Percentiles rank a stretch among this genome's conserved stretches.
phyloP scores from a whole-genome alignment of 2,888 invertebrate species.

The Conistra vaccinii region DNA sequence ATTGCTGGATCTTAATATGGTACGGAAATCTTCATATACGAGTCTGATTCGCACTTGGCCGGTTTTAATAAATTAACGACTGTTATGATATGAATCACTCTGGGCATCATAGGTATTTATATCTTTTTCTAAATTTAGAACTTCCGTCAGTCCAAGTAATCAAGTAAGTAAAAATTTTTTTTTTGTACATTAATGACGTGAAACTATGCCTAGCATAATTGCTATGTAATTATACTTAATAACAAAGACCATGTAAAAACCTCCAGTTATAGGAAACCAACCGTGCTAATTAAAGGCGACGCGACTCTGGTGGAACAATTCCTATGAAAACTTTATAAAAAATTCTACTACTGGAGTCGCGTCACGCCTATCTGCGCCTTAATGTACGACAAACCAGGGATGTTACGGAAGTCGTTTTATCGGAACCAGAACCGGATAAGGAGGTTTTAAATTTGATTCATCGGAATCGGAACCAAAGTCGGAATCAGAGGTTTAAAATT shows the following conservation, averaged over 20 bases:
- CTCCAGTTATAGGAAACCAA: slow-evolving; percentile 12
- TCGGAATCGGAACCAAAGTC: too few species aligned
- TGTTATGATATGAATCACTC: background rate
- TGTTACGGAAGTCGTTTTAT: too few species aligned
- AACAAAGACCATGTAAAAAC: slow-evolving; percentile 8
- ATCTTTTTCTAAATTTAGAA: background rate
- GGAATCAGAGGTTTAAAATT: too few species aligned
- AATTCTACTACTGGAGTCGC: background rate
- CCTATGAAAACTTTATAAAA: background rate
- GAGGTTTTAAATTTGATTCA: too few species aligned
- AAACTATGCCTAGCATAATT: slow-evolving; percentile 8
- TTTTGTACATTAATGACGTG: background rate
- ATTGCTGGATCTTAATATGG: too few species aligned
- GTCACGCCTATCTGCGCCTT: background rate
- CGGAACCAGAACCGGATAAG: too few species aligned
- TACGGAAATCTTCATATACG: too few species aligned
- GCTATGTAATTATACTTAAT: background rate
- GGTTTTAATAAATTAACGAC: background rate
- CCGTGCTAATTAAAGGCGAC: slow-evolving; percentile 3
- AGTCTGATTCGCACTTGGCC: too few species aligned
- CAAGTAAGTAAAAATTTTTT: background rate
- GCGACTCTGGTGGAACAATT: too few species aligned
- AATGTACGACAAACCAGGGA: too few species aligned
- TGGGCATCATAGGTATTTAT: background rate
- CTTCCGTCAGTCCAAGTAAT: background rate